Evolutionary conservation across 2,888 invertebrate species (phyloP).

Genomic region (Acleris laterana): DNA sequence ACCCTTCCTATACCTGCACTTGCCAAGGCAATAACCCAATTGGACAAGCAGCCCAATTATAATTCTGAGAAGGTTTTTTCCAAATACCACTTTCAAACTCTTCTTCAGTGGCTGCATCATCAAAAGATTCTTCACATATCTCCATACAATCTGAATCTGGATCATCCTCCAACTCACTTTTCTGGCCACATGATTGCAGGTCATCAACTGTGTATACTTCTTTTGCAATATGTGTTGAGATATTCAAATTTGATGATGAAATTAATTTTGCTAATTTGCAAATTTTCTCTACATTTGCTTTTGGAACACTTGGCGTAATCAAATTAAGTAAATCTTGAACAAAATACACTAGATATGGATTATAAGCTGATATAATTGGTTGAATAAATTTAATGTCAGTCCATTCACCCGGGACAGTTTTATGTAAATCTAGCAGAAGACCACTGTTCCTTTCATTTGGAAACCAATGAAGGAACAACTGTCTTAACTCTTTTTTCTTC

Average conservation of each 20-base stretch:
- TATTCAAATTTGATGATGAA: conserved; percentile 57
- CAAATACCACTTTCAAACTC: conserved; percentile 55
- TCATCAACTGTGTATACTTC: conserved; percentile 77
- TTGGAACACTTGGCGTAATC: conserved; percentile 62
- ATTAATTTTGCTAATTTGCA: conserved; percentile 66
- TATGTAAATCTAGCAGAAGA: conserved; percentile 65
- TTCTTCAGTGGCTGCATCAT: conserved; percentile 34
- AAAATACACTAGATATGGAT: conserved; percentile 68
- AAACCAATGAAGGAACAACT: conserved; percentile 69
- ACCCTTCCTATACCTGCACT: conserved; percentile 41
- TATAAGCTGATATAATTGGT: conserved; percentile 69
- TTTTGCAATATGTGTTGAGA: conserved; percentile 45
- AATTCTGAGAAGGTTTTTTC: conserved; percentile 57
- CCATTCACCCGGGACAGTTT: conserved; percentile 63
- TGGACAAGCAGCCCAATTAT: conserved; percentile 75
- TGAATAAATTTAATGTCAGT: conserved; percentile 63
- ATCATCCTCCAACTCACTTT: conserved; percentile 29
- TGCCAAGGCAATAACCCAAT: conserved; percentile 82
- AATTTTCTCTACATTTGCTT: conserved; percentile 52
- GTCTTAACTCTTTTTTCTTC: conserved; percentile 60
- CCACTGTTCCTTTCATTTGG: conserved; percentile 62
- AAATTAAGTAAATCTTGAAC: conserved; percentile 62
- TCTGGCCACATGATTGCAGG: conserved; percentile 48
- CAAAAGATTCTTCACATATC: conserved; percentile 22
- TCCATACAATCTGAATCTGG: conserved; percentile 42